Percentiles rank a stretch among this genome's conserved stretches.
These are phyloP conservation scores for Rhamnusium bicolor DNA, from an alignment of 2,888 invertebrate genomes.

Conservation along the genomic window DNA sequence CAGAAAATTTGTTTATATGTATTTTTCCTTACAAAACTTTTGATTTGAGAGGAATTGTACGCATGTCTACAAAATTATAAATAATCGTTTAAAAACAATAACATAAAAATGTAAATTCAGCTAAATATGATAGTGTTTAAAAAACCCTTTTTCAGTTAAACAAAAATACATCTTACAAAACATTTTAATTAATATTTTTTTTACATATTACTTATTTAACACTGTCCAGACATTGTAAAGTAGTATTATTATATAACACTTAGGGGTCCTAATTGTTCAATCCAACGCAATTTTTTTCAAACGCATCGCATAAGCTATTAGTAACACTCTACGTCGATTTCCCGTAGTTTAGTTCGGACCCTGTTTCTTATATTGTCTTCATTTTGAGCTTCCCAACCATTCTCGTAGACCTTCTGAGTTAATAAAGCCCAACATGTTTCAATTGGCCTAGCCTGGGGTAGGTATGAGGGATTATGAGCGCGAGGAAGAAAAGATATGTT, in stretches of 20 bases:
- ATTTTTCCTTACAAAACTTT: too few relatives aligned
- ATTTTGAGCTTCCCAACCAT: conserved; percentile 6
- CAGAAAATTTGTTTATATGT: too few relatives aligned
- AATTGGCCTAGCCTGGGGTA: neutral
- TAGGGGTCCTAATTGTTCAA: conserved; percentile 3
- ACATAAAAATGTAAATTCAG: too few relatives aligned
- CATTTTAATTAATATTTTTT: too few relatives aligned
- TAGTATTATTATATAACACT: conserved; percentile 13
- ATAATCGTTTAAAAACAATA: too few relatives aligned
- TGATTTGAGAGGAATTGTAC: too few relatives aligned
- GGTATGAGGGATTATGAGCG: neutral
- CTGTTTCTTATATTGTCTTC: neutral
- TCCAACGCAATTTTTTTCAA: neutral
- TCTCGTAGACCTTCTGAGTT: conserved; percentile 3
- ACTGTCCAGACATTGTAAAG: too few relatives aligned
- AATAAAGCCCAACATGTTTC: neutral
- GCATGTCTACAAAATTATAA: too few relatives aligned
- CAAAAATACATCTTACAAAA: too few relatives aligned
- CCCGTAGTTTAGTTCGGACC: neutral
- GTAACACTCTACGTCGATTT: neutral
- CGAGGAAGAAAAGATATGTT: neutral
- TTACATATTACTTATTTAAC: too few relatives aligned
- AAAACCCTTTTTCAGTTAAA: too few relatives aligned
- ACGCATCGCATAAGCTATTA: neutral
- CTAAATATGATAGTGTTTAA: too few relatives aligned